Evolutionary conservation across 37 sponge, comb jelly and placozoan genomes (phyloP).

Genomic region (Amphimedon queenslandica): DNA sequence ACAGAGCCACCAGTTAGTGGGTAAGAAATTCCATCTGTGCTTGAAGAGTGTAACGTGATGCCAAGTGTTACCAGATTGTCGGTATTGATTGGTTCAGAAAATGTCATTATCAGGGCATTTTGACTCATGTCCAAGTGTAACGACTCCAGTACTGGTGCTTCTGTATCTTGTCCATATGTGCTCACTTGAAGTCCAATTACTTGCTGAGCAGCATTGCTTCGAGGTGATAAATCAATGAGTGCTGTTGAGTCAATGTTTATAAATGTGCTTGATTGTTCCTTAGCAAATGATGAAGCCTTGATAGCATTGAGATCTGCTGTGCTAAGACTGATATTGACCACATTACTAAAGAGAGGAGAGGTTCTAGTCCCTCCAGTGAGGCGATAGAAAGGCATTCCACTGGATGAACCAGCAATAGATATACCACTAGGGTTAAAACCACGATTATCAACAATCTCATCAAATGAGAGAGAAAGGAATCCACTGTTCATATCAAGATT

Average conservation of each 20-base stretch:
- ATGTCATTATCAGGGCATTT: slow-evolving; percentile 64
- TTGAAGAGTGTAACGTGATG: slow-evolving; percentile 41
- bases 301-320: slow-evolving; percentile 61
- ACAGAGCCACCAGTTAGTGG: slow-evolving; percentile 62
- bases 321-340: slow-evolving; percentile 50
- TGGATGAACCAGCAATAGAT: slow-evolving; percentile 16
- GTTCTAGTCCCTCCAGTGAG: slow-evolving; percentile 66
- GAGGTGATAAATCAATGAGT: slow-evolving; percentile 68
- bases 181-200: slow-evolving; percentile 23
- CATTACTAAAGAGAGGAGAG: slow-evolving; percentile 51
- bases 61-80: slow-evolving; percentile 11
- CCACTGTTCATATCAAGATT: slow-evolving; percentile 77
- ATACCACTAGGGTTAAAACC: slow-evolving; percentile 43
- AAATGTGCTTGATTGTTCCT: slow-evolving; percentile 41
- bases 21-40: slow-evolving; percentile 23
- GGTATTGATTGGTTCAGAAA: slow-evolving; percentile 67
- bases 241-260: slow-evolving; percentile 48
- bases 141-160: slow-evolving; percentile 32
- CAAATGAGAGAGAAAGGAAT: slow-evolving; percentile 58
- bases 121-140: slow-evolving; percentile 62
- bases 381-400: slow-evolving; percentile 29
- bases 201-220: slow-evolving; percentile 27
- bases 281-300: slow-evolving; percentile 74
- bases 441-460: slow-evolving; percentile 76
- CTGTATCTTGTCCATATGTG: slow-evolving; percentile 41